Conservation (phyloP, 2,888 invertebrate species). For the Melanotus villosus region DNA sequence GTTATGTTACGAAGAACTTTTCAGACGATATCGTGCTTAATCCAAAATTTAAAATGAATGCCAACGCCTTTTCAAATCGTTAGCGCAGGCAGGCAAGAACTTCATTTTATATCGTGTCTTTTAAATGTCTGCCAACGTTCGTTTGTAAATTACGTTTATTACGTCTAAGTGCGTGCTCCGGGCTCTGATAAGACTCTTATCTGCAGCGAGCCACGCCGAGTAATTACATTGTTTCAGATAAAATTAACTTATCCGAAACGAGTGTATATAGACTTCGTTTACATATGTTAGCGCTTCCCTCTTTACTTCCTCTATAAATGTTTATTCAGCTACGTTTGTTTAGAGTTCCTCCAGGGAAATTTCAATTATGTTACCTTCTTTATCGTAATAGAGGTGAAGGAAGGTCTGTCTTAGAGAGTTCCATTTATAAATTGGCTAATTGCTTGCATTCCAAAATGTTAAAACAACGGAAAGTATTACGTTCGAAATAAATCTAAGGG, state of each 20-base stretch:
- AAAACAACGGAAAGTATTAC: too few species aligned
- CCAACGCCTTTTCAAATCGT: conserved; percentile 23
- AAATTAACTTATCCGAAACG: conserved; percentile 64
- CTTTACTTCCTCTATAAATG: conserved; percentile 44
- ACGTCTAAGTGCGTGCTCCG: conserved; percentile 63
- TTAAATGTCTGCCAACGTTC: conserved; percentile 60
- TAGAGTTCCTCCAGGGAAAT: conserved; percentile 34
- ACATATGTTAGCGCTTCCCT: conserved; percentile 53
- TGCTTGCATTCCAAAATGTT: not conserved
- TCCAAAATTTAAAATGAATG: not conserved
- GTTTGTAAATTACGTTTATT: conserved; percentile 64
- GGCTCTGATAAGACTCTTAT: conserved; percentile 63
- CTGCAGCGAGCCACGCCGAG: conserved; percentile 60
- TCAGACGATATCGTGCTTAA: not conserved
- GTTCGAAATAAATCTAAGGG: not conserved
- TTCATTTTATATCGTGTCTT: conserved; percentile 53
- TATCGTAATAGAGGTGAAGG: conserved; percentile 16
- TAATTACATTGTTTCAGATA: conserved; percentile 64
- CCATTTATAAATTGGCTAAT: not conserved
- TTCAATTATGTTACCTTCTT: conserved; percentile 31
- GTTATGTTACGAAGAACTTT: conserved; percentile 6
- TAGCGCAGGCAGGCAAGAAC: conserved; percentile 48
- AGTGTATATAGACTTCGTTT: conserved; percentile 58
- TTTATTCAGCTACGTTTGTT: conserved; percentile 45
- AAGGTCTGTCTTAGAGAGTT: not conserved